A percentile compares a stretch with the other conserved stretches of the same genome.
Evolutionary conservation across 1,140 invertebrate species (phyloP).

Genomic region (Muscidifurax raptorellus): DNA sequence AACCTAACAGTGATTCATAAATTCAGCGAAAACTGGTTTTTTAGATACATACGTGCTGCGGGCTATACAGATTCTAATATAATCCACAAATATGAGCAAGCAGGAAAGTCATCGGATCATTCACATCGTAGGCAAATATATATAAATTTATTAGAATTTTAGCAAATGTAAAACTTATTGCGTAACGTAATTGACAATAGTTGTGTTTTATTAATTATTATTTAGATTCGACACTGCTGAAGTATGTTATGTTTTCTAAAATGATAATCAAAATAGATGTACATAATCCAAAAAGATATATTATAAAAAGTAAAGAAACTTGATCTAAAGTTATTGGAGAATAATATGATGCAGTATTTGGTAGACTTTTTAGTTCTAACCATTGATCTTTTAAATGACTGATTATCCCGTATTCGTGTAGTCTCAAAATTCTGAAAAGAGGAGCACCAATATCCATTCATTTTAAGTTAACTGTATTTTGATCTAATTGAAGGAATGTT

Average conservation of each 20-base stretch:
- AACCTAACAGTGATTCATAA: too few species aligned
- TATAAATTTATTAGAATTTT: too few species aligned
- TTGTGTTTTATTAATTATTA: not conserved
- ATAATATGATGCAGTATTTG: not conserved
- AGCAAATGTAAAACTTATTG: too few species aligned
- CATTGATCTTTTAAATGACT: not conserved
- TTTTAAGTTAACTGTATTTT: too few species aligned
- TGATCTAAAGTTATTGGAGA: slow-evolving; percentile 23
- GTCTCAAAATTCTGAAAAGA: slow-evolving; percentile 27
- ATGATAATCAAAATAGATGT: not conserved
- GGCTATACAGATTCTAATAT: too few species aligned
- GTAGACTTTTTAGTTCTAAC: not conserved
- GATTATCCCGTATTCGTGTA: slow-evolving; percentile 13
- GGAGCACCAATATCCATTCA: too few species aligned
- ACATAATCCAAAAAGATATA: not conserved
- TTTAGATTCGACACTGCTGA: not conserved
- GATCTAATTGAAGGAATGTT: not conserved
- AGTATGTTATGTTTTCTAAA: slow-evolving; percentile 3
- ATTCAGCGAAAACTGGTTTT: too few species aligned
- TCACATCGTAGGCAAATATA: too few species aligned
- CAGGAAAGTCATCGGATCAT: too few species aligned
- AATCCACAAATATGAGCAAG: too few species aligned
- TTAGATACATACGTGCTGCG: too few species aligned
- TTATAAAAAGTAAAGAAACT: not conserved
- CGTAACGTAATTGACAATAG: not conserved